These are phyloP conservation scores for Neuroterus valhalla DNA, from an alignment of 1,140 invertebrate genomes.

Conservation along the genomic window DNA sequence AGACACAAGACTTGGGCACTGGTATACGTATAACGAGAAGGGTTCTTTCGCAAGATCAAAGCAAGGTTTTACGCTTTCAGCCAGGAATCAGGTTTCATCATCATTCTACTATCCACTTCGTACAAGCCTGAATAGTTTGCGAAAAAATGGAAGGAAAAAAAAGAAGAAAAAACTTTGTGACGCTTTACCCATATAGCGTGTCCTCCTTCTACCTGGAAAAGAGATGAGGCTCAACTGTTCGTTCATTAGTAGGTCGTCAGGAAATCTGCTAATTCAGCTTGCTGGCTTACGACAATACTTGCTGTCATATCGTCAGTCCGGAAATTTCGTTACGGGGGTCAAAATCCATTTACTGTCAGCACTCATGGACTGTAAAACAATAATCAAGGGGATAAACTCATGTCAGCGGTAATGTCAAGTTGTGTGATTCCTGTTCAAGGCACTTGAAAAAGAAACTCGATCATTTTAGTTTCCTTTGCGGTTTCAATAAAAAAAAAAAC, in stretches of 20 bases:
- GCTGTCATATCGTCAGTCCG: background rate
- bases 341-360: background rate
- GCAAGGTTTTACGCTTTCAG: slow-evolving; percentile 15
- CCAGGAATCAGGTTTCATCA: slow-evolving; percentile 11
- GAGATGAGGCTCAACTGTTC: slow-evolving; percentile 31
- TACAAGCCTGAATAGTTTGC: background rate
- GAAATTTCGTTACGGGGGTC: background rate
- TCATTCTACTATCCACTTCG: background rate
- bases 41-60: slow-evolving; percentile 17
- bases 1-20: background rate
- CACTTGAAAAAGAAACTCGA: background rate
- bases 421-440: background rate
- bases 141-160: too few species aligned
- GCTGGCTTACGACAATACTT: slow-evolving; percentile 2
- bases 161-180: background rate
- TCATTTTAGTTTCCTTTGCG: slow-evolving; percentile 5
- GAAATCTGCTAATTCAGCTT: background rate
- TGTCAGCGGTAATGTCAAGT: background rate
- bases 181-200: background rate
- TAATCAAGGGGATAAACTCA: background rate
- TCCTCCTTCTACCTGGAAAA: slow-evolving; percentile 37
- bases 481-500: background rate
- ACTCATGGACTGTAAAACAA: background rate
- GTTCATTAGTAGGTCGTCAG: slow-evolving; percentile 50
- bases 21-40: background rate